Conservation (phyloP, 2,797 vertebrate species). For the Pipistrellus kuhlii region DNA sequence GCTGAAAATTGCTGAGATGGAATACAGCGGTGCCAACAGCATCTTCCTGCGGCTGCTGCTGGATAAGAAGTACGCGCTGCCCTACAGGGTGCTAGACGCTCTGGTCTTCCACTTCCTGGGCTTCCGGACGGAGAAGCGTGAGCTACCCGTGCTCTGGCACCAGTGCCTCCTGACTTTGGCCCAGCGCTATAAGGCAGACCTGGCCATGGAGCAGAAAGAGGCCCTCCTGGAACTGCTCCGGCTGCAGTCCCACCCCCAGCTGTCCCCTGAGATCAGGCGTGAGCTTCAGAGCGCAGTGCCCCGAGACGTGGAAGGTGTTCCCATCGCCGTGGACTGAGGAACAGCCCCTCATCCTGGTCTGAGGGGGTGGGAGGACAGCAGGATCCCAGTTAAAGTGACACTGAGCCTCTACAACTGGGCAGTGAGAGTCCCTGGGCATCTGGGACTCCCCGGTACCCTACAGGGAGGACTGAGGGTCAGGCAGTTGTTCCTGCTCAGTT, state of each 20-base stretch:
- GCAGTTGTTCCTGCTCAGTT: neutral
- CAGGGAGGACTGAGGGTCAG: neutral
- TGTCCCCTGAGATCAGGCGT: conserved; percentile 93
- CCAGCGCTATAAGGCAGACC: conserved; percentile 97
- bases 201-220: conserved; percentile 95
- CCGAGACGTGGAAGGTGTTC: conserved; percentile 91
- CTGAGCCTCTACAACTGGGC: neutral
- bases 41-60: conserved; percentile 97
- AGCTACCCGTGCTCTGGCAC: conserved; percentile 98
- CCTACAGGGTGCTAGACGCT: conserved; percentile 97
- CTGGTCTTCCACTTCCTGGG: conserved; percentile 97
- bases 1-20: conserved; percentile 98
- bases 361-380: neutral
- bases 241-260: conserved; percentile 91
- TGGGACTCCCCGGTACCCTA: neutral
- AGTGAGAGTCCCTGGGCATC: neutral
- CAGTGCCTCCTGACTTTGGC: conserved; percentile 95
- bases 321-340: conserved; percentile 89
- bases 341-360: neutral
- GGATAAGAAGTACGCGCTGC: conserved; percentile 98
- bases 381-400: neutral
- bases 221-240: conserved; percentile 95
- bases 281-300: conserved; percentile 93
- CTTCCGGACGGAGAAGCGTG: conserved; percentile 92
- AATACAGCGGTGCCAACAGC: conserved; percentile 97